phyloP scores from a whole-genome alignment of 2,888 invertebrate species.

The Drosophila testacea region DNA sequence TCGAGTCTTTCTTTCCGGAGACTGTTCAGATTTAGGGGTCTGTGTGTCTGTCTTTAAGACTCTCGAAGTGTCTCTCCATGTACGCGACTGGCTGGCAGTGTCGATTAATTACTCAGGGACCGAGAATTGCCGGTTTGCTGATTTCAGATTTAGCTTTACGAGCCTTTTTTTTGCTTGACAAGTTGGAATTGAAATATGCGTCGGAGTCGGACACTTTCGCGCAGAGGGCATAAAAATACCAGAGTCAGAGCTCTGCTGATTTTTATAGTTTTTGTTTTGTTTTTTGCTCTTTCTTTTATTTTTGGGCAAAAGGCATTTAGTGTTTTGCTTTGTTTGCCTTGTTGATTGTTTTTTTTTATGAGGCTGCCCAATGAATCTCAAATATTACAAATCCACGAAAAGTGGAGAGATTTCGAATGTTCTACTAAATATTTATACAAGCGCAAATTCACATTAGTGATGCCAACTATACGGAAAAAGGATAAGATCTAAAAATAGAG shows the following conservation, averaged over 20 bases:
- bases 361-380: constrained; percentile 24
- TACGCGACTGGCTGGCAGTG: constrained; percentile 43
- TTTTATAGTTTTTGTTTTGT: constrained; percentile 39
- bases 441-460: too few species aligned
- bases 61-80: constrained; percentile 26
- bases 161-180: constrained; percentile 78
- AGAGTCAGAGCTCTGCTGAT: constrained; percentile 44
- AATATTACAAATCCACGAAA: constrained; percentile 37
- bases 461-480: too few species aligned
- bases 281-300: constrained; percentile 25
- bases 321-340: constrained; percentile 48
- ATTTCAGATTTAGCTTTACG: constrained; percentile 79
- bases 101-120: constrained; percentile 72
- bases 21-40: constrained; percentile 20
- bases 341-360: constrained; percentile 48
- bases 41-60: constrained; percentile 6
- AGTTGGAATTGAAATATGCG: constrained; percentile 77
- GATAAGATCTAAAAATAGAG: too few species aligned
- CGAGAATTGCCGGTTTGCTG: constrained; percentile 60
- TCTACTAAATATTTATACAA: constrained; percentile 3
- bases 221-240: constrained; percentile 70
- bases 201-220: constrained; percentile 64
- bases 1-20: constrained; percentile 27
- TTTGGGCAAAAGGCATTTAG: constrained; percentile 46
- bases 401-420: constrained; percentile 44